phyloP scores from a whole-genome alignment of 2,797 vertebrate genomes.

The Acanthiza pusilla region DNA sequence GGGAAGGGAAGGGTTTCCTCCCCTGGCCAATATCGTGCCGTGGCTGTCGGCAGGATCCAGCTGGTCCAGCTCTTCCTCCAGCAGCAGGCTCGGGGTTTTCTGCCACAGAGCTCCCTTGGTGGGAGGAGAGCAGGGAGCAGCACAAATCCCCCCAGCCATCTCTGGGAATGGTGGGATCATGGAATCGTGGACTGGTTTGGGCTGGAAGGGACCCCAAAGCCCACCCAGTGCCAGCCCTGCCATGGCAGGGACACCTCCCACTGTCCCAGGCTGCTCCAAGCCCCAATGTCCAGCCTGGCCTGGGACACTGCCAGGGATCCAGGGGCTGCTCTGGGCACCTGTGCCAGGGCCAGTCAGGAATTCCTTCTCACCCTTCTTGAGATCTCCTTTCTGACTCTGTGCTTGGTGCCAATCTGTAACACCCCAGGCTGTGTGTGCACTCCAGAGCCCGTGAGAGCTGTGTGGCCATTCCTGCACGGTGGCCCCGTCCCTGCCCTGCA shows the following conservation, averaged over 20 bases:
- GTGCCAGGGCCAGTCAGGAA: neutral
- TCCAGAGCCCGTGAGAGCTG: fast-evolving
- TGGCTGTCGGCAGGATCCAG: neutral
- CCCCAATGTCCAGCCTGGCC: neutral
- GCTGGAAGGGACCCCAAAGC: fast-evolving
- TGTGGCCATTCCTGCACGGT: fast-evolving
- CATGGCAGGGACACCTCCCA: neutral
- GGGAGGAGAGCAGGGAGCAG: neutral
- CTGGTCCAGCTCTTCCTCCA: neutral
- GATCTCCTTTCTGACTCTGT: neutral
- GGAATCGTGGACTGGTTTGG: neutral
- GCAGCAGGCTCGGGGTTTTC: neutral
- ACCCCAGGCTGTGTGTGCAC: fast-evolving
- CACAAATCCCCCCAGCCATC: fast-evolving
- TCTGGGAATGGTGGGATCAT: neutral
- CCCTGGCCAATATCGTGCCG: fast-evolving
- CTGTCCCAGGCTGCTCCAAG: neutral
- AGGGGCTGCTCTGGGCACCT: neutral
- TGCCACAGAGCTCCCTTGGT: fast-evolving
- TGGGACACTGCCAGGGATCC: neutral
- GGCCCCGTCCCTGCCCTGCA: neutral
- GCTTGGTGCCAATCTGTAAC: fast-evolving
- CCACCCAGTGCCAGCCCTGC: fast-evolving
- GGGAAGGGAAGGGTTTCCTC: too few species aligned
- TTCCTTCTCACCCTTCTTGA: neutral